Base-by-base conservation (phyloP, 30 jellyfish, hydroid and myxozoan species). In the Clytia hemisphaerica region DNA sequence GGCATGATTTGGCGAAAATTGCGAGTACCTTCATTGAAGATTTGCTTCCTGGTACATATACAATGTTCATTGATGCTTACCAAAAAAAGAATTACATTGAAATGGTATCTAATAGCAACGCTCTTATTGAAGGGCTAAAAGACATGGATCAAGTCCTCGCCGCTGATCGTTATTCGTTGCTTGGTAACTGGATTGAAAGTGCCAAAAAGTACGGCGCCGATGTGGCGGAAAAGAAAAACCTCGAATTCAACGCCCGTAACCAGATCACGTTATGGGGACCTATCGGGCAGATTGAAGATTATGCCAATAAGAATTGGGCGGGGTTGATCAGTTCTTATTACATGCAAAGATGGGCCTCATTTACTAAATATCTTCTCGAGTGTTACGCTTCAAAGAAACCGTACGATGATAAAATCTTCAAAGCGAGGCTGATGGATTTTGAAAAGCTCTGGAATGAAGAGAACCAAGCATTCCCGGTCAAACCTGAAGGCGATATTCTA, bases 251-350 rank as follows among this genome's bases (percentile, higher is more conserved):
- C 46, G 97, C 97, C 21, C 54, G 92, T 29, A 88, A 79, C 79
- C 97, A 88, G 44, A 70, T 88, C 14, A 88, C 97, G n/a, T 25
- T 88, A 71, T 88, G 97, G 97, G 97, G 94, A 2, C 97, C 97
- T 6, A 83, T 66, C 65, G 97, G 94, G 46, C 71, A 88, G 22
- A 76, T 88, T 29, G 78, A 29, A 33, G 97, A 88, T 61, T 88
- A 88, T 50, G 97, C 94, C 27, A 88, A 80, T 45, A 88, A 88
- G 45, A 75, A 71, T 78, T 88, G 97, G 97, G 83, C 78, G 47
- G 97, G 97, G 12, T 64, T 88, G 65, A 26, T 79, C 74, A 34
- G 33, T 1, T n/a, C 80, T 0, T 88, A 79, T 51, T 88, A 88
- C 71, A 54, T 38, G 2, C 58, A 40, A 32, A 58, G 94, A 34